phyloP scores from a whole-genome alignment of 2,888 invertebrate species.

The Drosophila multiciliata region DNA sequence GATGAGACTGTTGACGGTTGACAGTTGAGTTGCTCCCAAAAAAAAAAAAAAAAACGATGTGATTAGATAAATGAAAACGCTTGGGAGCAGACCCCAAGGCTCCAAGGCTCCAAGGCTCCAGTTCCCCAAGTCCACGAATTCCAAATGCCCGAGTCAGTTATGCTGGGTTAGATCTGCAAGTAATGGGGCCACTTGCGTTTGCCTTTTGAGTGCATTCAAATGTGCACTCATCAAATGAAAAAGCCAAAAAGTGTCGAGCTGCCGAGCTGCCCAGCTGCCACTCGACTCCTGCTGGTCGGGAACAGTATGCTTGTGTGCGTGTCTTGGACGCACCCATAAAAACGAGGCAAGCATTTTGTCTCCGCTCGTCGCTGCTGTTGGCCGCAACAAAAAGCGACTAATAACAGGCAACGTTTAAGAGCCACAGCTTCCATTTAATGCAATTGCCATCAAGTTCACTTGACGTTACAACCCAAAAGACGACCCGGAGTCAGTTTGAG shows the following conservation, averaged over 20 bases:
- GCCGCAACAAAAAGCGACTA: conserved; percentile 56
- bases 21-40: neutral
- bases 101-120: neutral
- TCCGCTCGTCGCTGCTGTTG: neutral
- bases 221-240: conserved; percentile 76
- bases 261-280: conserved; percentile 22
- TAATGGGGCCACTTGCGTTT: conserved; percentile 69
- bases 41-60: conserved; percentile 2
- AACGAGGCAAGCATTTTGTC: neutral
- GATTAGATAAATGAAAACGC: conserved; percentile 35
- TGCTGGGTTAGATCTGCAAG: conserved; percentile 54
- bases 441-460: conserved; percentile 78
- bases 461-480: conserved; percentile 55
- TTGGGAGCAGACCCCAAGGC: conserved; percentile 2
- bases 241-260: conserved; percentile 73
- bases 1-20: neutral
- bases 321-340: neutral
- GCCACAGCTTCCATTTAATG: conserved; percentile 64
- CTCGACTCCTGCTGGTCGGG: conserved; percentile 22
- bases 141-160: conserved; percentile 6
- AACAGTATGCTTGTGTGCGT: conserved; percentile 1
- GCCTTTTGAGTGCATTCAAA: conserved; percentile 71
- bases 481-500: conserved; percentile 25
- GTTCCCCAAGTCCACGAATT: neutral
- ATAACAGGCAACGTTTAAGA: conserved; percentile 70